Base-by-base conservation (phyloP, 2,113 vertebrate genomes). In the Sander vitreus region DNA sequence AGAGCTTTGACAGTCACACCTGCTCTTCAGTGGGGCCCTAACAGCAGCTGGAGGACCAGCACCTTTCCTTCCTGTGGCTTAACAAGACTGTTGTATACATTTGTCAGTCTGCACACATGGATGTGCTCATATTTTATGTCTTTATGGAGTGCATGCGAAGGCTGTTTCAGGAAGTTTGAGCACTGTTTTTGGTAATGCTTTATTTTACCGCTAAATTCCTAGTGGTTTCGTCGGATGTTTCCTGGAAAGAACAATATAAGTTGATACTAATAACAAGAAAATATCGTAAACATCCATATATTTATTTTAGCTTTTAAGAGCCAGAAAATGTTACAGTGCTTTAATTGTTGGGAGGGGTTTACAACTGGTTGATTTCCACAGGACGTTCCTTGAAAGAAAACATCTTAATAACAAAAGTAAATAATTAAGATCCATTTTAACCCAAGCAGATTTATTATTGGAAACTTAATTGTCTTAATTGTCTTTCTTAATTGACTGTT, bases 31-130 rank as follows among this genome's bases (percentile, higher is more conserved):
- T 60, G 78, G 39, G 75, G 73, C 84, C 82, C 86, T 58, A 43
- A 23, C 72, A 88, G 85, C 92, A 90, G 82, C 89, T 88, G 88
- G 73, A 81, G 27, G 62, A 85, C 85, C 81, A 74, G 75, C 83
- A 90, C 84, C 80, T 89, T 71, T 47, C 64, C 68, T 80, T 71
- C 63, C 86, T 72, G 79, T 60, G 79, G 76, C 78, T 90, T 88
- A 90, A 91, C 85, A 18, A 90, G 85, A 70, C 85, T 76, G 66
- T 69, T 75, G 79, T 85, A 62, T 83, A 23, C 70, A 78, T 82
- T 70, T 73, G 76, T 85, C 76, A 78, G 73, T 66, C 21, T 64
- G 51, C 75, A 74, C 66, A 88, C 83, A 85, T 57, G 48, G 27
- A 84, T 75, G 80, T 87, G 53, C 25, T 73, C 60, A 71, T 58